These are phyloP conservation scores for Acanthococcus lagerstroemiae DNA, from an alignment of 2,888 invertebrate genomes.

Conservation along the genomic window DNA sequence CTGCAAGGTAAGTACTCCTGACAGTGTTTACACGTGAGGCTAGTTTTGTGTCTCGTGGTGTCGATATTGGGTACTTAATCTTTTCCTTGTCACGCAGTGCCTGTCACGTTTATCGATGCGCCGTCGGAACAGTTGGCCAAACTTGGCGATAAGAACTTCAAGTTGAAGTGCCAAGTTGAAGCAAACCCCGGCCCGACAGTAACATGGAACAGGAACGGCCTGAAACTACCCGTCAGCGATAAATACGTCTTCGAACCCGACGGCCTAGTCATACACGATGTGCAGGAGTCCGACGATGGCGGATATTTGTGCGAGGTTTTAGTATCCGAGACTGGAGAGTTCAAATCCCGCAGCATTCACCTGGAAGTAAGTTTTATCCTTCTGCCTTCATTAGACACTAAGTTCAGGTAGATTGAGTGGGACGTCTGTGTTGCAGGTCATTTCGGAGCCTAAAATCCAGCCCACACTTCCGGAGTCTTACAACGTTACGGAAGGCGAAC, in stretches of 20 bases:
- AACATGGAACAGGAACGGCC: constrained; percentile 73
- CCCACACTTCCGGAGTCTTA: constrained; percentile 46
- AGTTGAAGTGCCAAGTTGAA: constrained; percentile 71
- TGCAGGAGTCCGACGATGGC: constrained; percentile 73
- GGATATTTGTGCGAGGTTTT: constrained; percentile 74
- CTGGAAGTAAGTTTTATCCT: constrained; percentile 53
- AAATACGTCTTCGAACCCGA: constrained; percentile 64
- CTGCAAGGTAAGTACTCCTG: too few relatives aligned
- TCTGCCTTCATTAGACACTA: not conserved
- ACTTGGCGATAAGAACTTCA: constrained; percentile 57
- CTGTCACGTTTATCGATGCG: constrained; percentile 77
- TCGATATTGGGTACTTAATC: not conserved
- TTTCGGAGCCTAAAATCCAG: constrained; percentile 62
- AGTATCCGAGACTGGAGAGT: constrained; percentile 66
- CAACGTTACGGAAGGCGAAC: constrained; percentile 70
- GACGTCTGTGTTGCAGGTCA: constrained; percentile 48
- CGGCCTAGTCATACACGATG: constrained; percentile 64
- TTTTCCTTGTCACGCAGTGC: constrained; percentile 49
- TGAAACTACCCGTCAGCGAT: constrained; percentile 55
- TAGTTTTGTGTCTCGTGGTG: not conserved
- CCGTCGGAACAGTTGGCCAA: constrained; percentile 73
- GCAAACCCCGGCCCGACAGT: constrained; percentile 77
- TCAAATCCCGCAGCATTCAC: constrained; percentile 64
- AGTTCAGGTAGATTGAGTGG: too few relatives aligned
- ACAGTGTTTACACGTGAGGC: not conserved